phyloP scores from a whole-genome alignment of 2,888 invertebrate genomes.

The Tyria jacobaeae region DNA sequence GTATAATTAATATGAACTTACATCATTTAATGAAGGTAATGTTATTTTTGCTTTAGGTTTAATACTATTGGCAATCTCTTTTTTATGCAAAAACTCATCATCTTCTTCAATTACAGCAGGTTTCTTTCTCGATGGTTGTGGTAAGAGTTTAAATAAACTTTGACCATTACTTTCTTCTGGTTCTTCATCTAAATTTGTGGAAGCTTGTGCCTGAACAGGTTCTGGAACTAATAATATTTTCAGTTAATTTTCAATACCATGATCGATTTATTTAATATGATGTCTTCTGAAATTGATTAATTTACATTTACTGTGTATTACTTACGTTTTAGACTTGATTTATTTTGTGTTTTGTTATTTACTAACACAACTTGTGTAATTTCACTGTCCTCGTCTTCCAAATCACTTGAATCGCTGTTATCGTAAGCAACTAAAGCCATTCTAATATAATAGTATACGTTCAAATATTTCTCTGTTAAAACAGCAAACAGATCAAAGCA shows the following conservation, averaged over 20 bases:
- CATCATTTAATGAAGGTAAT: conserved; percentile 89
- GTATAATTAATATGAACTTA: conserved; percentile 69
- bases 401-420: conserved; percentile 82
- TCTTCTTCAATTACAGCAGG: conserved; percentile 83
- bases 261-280: background rate
- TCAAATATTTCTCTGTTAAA: too few species aligned
- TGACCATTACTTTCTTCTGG: conserved; percentile 34
- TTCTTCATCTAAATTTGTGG: conserved; percentile 14
- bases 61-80: conserved; percentile 69
- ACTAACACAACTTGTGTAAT: conserved; percentile 53
- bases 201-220: conserved; percentile 22
- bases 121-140: conserved; percentile 78
- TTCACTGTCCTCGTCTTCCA: conserved; percentile 66
- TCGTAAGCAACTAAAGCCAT: conserved; percentile 90
- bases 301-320: background rate
- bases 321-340: conserved; percentile 24
- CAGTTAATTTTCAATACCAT: background rate
- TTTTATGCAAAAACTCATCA: conserved; percentile 88
- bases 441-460: background rate
- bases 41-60: conserved; percentile 88
- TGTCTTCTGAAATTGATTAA: background rate
- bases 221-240: conserved; percentile 27
- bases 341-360: conserved; percentile 52
- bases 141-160: conserved; percentile 76
- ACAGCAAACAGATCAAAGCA: too few species aligned